Conservation (phyloP, 2,113 vertebrate genomes). For the Carassius carassius region DNA sequence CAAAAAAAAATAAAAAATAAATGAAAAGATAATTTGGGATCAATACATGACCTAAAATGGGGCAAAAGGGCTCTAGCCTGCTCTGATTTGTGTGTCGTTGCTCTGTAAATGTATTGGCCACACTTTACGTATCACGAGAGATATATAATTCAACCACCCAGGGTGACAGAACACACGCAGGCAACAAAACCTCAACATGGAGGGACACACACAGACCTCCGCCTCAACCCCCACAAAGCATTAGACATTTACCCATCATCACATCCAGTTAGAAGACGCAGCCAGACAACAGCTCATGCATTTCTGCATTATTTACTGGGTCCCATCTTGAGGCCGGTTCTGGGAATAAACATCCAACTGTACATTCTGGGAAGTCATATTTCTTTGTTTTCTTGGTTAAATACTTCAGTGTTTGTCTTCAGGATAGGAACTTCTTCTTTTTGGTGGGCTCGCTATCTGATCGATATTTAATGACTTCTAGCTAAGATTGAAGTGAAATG, state of each 20-base stretch:
- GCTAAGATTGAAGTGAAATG: slow-evolving; percentile 25
- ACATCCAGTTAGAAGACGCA: slow-evolving; percentile 15
- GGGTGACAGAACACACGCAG: slow-evolving; percentile 67
- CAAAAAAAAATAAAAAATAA: too few species aligned
- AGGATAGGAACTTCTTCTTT: neutral
- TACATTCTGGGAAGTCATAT: slow-evolving; percentile 15
- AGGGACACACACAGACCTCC: slow-evolving; percentile 33
- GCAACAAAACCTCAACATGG: slow-evolving; percentile 62
- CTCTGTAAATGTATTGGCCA: slow-evolving; percentile 18
- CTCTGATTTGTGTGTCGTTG: slow-evolving; percentile 34
- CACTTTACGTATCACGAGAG: neutral
- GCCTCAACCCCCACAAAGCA: slow-evolving; percentile 4
- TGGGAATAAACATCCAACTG: neutral
- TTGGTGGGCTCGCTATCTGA: neutral
- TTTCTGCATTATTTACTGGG: slow-evolving; percentile 14
- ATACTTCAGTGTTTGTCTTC: neutral
- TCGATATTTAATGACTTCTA: neutral
- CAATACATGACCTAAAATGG: neutral
- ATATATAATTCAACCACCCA: slow-evolving; percentile 61
- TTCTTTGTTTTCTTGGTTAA: neutral
- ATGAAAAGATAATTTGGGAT: neutral
- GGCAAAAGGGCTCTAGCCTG: neutral
- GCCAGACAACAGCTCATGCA: slow-evolving; percentile 1
- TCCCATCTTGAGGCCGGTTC: slow-evolving; percentile 3
- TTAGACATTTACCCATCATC: slow-evolving; percentile 25